phyloP scores from a whole-genome alignment of 2,797 vertebrate species.

The Sebastes alutus region DNA sequence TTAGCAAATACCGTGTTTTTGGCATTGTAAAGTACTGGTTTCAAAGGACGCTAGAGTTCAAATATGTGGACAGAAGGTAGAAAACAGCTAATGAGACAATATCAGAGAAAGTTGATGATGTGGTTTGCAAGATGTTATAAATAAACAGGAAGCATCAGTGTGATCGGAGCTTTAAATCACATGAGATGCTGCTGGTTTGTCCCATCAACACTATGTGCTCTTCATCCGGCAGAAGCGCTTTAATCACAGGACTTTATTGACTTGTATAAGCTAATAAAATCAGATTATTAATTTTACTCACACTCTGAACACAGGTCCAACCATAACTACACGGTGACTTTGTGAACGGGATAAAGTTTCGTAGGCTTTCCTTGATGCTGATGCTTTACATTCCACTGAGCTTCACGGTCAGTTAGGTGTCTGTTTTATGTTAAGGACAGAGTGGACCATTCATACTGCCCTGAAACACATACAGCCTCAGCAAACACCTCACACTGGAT shows the following conservation, averaged over 20 bases:
- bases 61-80: background rate
- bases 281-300: background rate
- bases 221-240: background rate
- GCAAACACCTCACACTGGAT: constrained; percentile 2
- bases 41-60: background rate
- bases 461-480: background rate
- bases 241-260: background rate
- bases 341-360: background rate
- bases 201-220: background rate
- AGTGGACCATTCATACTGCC: background rate
- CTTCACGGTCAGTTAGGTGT: constrained; percentile 14
- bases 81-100: background rate
- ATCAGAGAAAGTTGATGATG: background rate
- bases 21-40: background rate
- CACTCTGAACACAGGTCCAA: background rate
- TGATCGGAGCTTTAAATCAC: constrained; percentile 1
- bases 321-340: background rate
- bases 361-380: background rate
- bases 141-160: background rate
- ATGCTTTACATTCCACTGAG: constrained; percentile 31
- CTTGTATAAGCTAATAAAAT: background rate
- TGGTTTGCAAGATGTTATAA: background rate
- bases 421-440: constrained; percentile 21
- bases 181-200: constrained; percentile 1
- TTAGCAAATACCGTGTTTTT: background rate